Percentiles rank a stretch among this genome's conserved stretches.
These are phyloP conservation scores for Pteropus alecto DNA, from an alignment of 2,113 vertebrate genomes.

Conservation along the genomic window DNA sequence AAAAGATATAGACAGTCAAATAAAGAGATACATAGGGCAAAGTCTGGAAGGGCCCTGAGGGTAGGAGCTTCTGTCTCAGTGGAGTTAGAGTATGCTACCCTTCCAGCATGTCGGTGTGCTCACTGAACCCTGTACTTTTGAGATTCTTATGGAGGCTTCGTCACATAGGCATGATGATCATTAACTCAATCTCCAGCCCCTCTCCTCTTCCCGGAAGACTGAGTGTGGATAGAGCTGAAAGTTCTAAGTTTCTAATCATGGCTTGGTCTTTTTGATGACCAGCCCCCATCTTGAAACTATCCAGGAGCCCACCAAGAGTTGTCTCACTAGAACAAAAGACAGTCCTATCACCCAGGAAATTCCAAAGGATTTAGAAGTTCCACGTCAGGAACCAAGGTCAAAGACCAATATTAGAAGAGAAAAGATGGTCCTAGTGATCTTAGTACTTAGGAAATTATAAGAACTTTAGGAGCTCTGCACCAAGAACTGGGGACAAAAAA, in stretches of 20 bases:
- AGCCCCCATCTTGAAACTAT: neutral
- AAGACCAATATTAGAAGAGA: neutral
- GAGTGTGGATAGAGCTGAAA: neutral
- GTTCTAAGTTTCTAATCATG: neutral
- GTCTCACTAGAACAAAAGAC: neutral
- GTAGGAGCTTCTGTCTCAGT: neutral
- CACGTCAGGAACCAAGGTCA: neutral
- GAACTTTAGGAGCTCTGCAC: neutral
- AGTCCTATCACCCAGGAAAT: neutral
- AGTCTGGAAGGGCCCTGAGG: neutral
- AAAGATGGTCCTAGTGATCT: neutral
- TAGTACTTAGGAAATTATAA: neutral
- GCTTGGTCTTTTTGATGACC: neutral
- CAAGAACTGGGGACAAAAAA: neutral
- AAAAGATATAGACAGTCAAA: neutral
- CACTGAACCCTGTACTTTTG: neutral
- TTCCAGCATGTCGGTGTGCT: neutral
- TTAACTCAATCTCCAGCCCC: neutral
- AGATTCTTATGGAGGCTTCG: neutral
- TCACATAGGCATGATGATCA: neutral
- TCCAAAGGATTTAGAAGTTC: neutral
- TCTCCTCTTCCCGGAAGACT: neutral
- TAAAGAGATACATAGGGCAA: neutral
- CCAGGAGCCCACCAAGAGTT: neutral
- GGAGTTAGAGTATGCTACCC: neutral